phyloP scores from a whole-genome alignment of 2,113 vertebrate genomes.

The Pituophis catenifer region DNA sequence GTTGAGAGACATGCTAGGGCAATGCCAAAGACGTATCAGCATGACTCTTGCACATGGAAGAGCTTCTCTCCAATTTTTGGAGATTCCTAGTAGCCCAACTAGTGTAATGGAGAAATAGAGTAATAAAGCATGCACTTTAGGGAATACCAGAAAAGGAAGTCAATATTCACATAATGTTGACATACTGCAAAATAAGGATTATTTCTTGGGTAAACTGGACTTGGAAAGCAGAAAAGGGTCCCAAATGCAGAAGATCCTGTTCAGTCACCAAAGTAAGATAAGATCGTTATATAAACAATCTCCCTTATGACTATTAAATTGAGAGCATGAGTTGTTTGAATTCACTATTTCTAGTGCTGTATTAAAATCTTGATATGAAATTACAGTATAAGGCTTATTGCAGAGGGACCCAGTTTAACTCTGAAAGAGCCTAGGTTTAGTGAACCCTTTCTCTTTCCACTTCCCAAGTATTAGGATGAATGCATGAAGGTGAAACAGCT shows the following conservation, averaged over 20 bases:
- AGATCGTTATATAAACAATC: background rate
- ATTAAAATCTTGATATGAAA: background rate
- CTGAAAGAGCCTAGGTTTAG: too few relatives aligned
- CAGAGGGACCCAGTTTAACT: background rate
- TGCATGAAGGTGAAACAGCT: slow-evolving; percentile 37
- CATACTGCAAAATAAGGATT: background rate
- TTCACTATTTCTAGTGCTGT: background rate
- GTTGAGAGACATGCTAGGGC: background rate
- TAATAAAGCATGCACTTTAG: background rate
- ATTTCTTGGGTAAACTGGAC: background rate
- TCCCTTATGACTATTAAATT: background rate
- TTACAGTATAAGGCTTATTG: background rate
- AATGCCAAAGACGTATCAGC: background rate
- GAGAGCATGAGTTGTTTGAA: background rate
- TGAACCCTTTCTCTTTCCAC: rapidly evolving
- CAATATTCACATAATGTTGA: too few relatives aligned
- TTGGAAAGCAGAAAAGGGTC: background rate
- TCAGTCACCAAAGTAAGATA: background rate
- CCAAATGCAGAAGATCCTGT: background rate
- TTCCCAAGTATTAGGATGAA: background rate
- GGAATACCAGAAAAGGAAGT: background rate
- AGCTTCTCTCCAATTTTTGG: background rate
- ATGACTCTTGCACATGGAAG: background rate
- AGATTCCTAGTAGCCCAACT: background rate
- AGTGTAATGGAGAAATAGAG: background rate